These are phyloP conservation scores for Tympanuchus pallidicinctus DNA, from an alignment of 2,113 vertebrate species.

Conservation along the genomic window DNA sequence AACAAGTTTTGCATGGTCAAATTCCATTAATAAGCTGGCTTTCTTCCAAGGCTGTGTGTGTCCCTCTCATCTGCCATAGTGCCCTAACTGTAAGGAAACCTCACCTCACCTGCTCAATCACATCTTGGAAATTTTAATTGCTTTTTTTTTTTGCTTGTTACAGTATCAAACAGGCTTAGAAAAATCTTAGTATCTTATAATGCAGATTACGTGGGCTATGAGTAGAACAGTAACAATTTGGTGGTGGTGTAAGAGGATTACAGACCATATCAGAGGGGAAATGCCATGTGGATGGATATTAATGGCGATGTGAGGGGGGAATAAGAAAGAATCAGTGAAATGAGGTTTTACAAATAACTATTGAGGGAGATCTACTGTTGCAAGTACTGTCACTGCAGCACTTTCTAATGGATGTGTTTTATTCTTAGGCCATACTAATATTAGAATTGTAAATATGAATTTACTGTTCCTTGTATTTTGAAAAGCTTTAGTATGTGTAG, in stretches of 20 bases:
- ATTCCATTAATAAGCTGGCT: conserved; percentile 77
- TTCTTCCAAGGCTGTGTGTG: conserved; percentile 61
- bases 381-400: neutral
- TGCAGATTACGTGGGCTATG: neutral
- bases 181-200: neutral
- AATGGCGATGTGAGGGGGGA: neutral
- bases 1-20: conserved; percentile 78
- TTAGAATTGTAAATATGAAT: conserved; percentile 9
- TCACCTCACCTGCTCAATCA: conserved; percentile 67
- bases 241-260: neutral
- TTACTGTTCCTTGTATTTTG: neutral
- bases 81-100: conserved; percentile 62
- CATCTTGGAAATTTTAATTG: conserved; percentile 68
- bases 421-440: neutral
- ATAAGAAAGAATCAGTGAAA: neutral
- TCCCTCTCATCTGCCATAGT: conserved; percentile 61
- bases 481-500: neutral
- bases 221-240: neutral
- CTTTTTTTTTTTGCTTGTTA: conserved; percentile 56
- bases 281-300: neutral
- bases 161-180: conserved; percentile 31
- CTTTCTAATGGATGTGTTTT: conserved; percentile 11
- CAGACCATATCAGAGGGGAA: neutral
- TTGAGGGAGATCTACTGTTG: neutral
- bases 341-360: neutral